A percentile compares a stretch with the other conserved stretches of the same genome.
These are phyloP conservation scores for Panthera leo DNA, from an alignment of 2,113 vertebrate genomes.

Conservation along the genomic window DNA sequence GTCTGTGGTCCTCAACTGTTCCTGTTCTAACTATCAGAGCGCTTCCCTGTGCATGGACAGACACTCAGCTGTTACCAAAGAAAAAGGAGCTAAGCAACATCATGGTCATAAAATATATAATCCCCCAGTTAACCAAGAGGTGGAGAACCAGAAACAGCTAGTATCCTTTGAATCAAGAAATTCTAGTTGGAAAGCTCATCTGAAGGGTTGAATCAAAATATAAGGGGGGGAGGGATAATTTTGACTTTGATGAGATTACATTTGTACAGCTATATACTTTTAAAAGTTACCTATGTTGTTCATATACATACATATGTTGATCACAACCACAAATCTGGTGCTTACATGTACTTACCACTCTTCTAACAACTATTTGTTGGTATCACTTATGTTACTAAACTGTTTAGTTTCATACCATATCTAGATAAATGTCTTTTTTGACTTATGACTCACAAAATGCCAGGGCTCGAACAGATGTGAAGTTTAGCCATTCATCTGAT, in stretches of 20 bases:
- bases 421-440: neutral
- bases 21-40: neutral
- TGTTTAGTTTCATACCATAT: neutral
- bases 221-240: neutral
- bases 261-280: neutral
- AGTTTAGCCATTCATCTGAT: neutral
- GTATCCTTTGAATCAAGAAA: neutral
- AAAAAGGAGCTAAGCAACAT: neutral
- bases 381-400: neutral
- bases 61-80: neutral
- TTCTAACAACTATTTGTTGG: neutral
- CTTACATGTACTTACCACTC: neutral
- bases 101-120: neutral
- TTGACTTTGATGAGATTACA: neutral
- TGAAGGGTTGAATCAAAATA: slow-evolving; percentile 1
- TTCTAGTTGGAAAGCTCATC: neutral
- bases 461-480: neutral
- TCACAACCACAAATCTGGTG: neutral
- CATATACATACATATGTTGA: neutral
- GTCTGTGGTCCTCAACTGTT: neutral
- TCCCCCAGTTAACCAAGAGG: neutral
- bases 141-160: neutral
- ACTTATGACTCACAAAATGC: neutral
- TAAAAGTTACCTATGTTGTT: neutral
- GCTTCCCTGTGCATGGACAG: neutral